A percentile compares a stretch with the other conserved stretches of the same genome.
phyloP scores from a whole-genome alignment of 1,140 invertebrate species.

The Drosophila nikananu region DNA sequence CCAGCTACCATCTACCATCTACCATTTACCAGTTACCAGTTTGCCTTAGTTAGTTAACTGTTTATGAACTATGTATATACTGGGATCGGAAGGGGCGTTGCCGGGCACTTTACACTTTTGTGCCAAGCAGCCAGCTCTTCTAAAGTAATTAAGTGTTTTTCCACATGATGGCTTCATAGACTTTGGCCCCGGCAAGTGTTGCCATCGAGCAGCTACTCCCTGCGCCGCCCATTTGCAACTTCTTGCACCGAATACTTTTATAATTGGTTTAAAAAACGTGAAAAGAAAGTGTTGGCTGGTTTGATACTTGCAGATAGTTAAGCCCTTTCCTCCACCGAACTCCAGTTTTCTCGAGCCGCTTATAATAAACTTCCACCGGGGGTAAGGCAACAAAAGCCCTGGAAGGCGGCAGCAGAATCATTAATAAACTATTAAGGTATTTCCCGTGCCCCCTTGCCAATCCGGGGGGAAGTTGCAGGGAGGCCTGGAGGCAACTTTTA shows the following conservation, averaged over 20 bases:
- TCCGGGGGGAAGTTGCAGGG: background rate
- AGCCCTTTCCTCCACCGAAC: background rate
- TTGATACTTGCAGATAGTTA: conserved; percentile 78
- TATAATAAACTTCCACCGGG: conserved; percentile 72
- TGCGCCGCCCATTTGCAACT: conserved; percentile 27
- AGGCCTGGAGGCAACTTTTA: conserved; percentile 48
- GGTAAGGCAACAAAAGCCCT: conserved; percentile 47
- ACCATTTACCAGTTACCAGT: conserved; percentile 57
- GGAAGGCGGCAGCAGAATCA: conserved; percentile 57
- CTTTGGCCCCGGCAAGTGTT: conserved; percentile 51
- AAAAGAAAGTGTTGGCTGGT: conserved; percentile 74
- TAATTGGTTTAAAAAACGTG: conserved; percentile 82
- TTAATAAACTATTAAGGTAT: conserved; percentile 84
- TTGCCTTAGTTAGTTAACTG: conserved; percentile 82
- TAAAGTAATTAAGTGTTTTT: conserved; percentile 84
- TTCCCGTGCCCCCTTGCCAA: conserved; percentile 34
- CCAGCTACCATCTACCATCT: background rate
- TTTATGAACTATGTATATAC: conserved; percentile 61
- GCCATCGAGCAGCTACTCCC: conserved; percentile 6
- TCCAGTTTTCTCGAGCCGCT: conserved; percentile 48
- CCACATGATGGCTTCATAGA: conserved; percentile 82
- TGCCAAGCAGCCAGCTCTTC: conserved; percentile 70
- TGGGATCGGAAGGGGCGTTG: conserved; percentile 58
- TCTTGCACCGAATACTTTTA: conserved; percentile 72
- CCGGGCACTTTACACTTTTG: conserved; percentile 79